Base-by-base conservation (phyloP, 2,113 vertebrate genomes). In the Electrona antarctica region DNA sequence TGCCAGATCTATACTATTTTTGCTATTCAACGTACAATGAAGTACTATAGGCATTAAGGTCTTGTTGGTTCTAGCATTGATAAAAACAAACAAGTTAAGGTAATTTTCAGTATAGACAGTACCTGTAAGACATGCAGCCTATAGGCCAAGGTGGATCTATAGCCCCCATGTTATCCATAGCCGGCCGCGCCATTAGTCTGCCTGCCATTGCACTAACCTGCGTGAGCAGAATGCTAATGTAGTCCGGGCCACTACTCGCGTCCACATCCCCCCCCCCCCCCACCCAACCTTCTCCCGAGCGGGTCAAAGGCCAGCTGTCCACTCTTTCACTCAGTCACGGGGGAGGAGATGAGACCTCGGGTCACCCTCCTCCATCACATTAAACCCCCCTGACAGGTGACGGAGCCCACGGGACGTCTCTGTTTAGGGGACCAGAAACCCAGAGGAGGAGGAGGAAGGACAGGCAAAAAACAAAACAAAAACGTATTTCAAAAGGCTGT, bases 251-350 rank as follows among this genome's bases (percentile, higher is more conserved):
- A 46, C 73, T 71, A 82, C 83, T 90, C 87, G 76, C 0, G 4
- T 3, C 14, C 33, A 0, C 33, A 4, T 33, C 33, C 33, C 33
- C 3, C 33, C 5, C 33, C 33, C 1, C 3, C 33, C 33, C 1
- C 33, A 1, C 33, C 33, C 33, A 41, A 3, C 74, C 52, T 60
- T 76, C 21, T 77, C 78, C 71, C 66, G 58, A 58, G 45, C 28
- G 80, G 88, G 87, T 88, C 79, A 92, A 72, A 88, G 89, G 86
- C 88, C 83, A 78, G 60, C 71, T 6, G 73, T 73, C 80, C 82
- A 67, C 80, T 78, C 76, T 79, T 73, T 77, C 82, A 75, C 80
- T 33, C 52, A 71, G 83, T 83, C 83, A 73, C 74, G 33, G 11
- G 67, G 74, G 81, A 85, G 56, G 69, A 81, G 88, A 85, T 84